Evolutionary conservation across 2,888 invertebrate species (phyloP), one percentile per base, ranked within the genome.

Genomic region (Axea sp.): DNA sequence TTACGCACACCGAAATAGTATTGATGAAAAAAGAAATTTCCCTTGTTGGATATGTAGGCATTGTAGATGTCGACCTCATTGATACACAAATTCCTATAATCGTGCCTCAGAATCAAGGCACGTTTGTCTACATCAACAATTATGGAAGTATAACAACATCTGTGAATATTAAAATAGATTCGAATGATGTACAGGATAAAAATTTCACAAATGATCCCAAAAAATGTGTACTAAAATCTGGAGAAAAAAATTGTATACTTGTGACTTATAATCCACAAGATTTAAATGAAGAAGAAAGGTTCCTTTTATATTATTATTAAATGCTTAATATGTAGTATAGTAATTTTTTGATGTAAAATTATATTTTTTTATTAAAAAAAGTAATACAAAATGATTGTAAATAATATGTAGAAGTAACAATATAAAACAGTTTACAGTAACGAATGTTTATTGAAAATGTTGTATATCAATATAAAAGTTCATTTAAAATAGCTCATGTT

Each of bases 171-270:
- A 75, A 77, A 22, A 76, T 31, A 11, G 7, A 3, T 33, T 1
- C 11, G 3, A 73, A 69, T 57, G 51, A 71, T 49, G 11, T 19
- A 7, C 24, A 43, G 1, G 14, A 43, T 19, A 2, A 3, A 17
- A 76, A 80, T 55, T 84, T 84, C 59, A 75, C 59, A 7, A 35
- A 84, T 8, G 76, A 76, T 9, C 84, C 84, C 2, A 75, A 79
- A 12, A 78, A 72, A 59, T 41, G 83, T 19, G 51, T 71, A 22
- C 65, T 84, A 8, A 76, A 78, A 55, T 51, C 75, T 7, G 77
- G 74, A 0, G 80, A 80, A 49, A 82, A 49, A 7, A 76, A 76
- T 7, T 65, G 55, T 5, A 78, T 83, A 12, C 55, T 65, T 15
- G 67, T 85, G 65, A 55, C 75, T 0, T 79, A 82, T 41, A 83